Percentiles rank a stretch among this genome's conserved stretches.
Evolutionary conservation across 2,888 invertebrate genomes (phyloP).

Genomic region (Tipula vernalis): DNA sequence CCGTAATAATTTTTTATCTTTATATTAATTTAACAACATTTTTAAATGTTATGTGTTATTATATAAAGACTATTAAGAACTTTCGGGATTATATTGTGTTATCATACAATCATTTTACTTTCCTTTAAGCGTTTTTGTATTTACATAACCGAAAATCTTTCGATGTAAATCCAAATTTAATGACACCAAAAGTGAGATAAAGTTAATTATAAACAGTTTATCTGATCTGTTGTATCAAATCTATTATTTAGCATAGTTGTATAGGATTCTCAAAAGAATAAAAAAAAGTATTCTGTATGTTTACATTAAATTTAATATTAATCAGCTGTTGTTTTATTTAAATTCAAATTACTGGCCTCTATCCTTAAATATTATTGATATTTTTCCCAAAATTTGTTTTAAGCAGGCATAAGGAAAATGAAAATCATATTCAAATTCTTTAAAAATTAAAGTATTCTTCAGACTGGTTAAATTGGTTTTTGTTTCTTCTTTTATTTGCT

Average conservation of each 20-base stretch:
- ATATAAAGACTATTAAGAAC: background rate
- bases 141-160: background rate
- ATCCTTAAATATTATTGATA: background rate
- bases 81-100: background rate
- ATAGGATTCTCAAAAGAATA: too few species aligned
- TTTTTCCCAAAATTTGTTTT: background rate
- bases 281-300: too few species aligned
- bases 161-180: background rate
- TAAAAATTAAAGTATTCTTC: background rate
- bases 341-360: background rate
- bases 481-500: background rate
- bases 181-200: background rate
- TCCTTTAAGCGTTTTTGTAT: background rate
- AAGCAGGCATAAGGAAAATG: background rate
- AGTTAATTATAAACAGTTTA: background rate
- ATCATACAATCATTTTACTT: background rate
- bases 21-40: background rate
- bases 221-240: background rate
- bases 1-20: background rate
- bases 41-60: background rate
- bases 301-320: too few species aligned
- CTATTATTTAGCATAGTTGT: background rate
- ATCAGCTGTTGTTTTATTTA: background rate
- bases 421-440: background rate
- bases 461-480: background rate